Conservation (phyloP, 2,797 vertebrate genomes). For the Margarornis squamiger region DNA sequence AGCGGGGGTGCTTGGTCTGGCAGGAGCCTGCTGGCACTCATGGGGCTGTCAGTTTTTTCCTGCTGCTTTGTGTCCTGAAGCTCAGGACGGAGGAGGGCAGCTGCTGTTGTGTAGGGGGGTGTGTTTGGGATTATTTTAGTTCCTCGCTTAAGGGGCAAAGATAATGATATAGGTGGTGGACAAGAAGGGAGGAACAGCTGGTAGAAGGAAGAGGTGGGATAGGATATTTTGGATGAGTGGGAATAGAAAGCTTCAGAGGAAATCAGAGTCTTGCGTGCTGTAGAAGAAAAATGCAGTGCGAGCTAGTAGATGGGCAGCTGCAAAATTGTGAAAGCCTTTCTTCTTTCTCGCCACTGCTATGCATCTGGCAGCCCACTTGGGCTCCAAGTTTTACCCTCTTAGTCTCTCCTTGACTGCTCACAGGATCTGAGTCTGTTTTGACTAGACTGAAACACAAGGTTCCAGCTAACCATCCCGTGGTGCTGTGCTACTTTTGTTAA, state of each 20-base stretch:
- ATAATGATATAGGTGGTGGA: neutral
- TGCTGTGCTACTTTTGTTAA: neutral
- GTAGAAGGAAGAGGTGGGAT: neutral
- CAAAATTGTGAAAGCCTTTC: neutral
- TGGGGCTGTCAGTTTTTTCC: neutral
- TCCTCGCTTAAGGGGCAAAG: neutral
- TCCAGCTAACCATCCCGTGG: neutral
- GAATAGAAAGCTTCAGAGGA: neutral
- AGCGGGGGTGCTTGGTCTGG: neutral
- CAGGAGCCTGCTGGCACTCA: neutral
- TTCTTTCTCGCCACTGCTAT: neutral
- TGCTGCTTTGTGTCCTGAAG: neutral
- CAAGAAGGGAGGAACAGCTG: neutral
- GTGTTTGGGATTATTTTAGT: neutral
- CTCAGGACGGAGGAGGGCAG: neutral
- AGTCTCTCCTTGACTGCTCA: rapidly evolving
- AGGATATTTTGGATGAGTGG: neutral
- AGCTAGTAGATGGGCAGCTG: neutral
- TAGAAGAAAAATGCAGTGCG: neutral
- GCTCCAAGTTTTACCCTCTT: neutral
- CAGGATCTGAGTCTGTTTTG: neutral
- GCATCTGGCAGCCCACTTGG: rapidly evolving
- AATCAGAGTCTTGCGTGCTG: rapidly evolving
- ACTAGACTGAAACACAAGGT: neutral
- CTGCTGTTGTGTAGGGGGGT: neutral